Evolutionary conservation across 2,888 invertebrate genomes (phyloP).

Genomic region (Micropterix aruncella): DNA sequence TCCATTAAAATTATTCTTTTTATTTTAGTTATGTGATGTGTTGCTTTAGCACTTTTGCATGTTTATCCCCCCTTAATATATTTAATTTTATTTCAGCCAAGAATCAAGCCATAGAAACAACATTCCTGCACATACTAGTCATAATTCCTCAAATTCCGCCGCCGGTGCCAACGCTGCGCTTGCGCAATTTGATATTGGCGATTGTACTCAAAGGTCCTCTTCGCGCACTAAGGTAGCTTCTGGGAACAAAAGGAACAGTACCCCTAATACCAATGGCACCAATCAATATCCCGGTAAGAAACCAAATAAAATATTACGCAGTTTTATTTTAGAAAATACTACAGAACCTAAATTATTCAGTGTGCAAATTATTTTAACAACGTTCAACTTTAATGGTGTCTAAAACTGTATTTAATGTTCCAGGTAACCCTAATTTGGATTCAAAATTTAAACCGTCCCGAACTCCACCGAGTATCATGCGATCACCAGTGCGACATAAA

Average conservation of each 20-base stretch:
- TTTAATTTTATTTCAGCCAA: constrained; percentile 20
- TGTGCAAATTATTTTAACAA: no score
- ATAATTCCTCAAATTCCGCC: constrained; percentile 1
- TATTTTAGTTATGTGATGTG: no score
- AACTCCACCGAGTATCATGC: constrained; percentile 25
- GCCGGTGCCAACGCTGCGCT: constrained; percentile 5
- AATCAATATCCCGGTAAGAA: constrained; percentile 17
- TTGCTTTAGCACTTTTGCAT: no score
- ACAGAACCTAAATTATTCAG: no score
- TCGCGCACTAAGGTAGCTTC: constrained; percentile 45
- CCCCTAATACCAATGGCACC: constrained; percentile 13
- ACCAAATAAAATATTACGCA: constrained; percentile 21
- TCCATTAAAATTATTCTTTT: no score
- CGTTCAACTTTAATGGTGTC: no score
- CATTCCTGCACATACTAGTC: constrained; percentile 4
- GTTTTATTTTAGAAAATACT: no score
- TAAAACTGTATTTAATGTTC: no score
- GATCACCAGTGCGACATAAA: constrained; percentile 27
- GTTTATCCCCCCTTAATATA: not conserved
- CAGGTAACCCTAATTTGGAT: not conserved
- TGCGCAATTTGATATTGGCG: constrained; percentile 22
- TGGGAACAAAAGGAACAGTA: constrained; percentile 23
- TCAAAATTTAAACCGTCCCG: constrained; percentile 12
- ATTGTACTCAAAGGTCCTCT: constrained; percentile 44
- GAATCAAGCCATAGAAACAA: constrained; percentile 19